Percentiles rank a stretch among this genome's conserved stretches.
Evolutionary conservation across 1,140 invertebrate genomes (phyloP).

Genomic region (Macrosteles quadrilineatus): DNA sequence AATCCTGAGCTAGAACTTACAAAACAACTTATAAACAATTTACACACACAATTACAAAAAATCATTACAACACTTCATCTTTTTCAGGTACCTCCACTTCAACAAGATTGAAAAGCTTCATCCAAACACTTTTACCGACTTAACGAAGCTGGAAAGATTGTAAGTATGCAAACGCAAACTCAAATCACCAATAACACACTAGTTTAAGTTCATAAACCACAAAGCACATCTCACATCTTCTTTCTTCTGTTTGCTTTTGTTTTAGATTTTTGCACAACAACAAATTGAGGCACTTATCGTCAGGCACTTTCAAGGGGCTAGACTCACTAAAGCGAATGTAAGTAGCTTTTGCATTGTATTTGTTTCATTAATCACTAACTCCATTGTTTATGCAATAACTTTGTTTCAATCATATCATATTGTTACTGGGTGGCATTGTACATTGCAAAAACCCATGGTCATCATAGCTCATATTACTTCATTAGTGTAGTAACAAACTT

Average conservation of each 20-base stretch:
- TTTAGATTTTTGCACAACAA: slow-evolving; percentile 83
- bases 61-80: no score
- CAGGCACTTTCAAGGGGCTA: slow-evolving; percentile 72
- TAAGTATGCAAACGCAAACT: slow-evolving; percentile 45
- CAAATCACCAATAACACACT: not conserved
- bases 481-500: no score
- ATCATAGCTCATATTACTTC: no score
- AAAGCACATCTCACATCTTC: not conserved
- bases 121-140: slow-evolving; percentile 50
- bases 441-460: no score
- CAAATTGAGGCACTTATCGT: slow-evolving; percentile 69
- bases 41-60: no score
- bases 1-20: no score
- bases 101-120: slow-evolving; percentile 52
- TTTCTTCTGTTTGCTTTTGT: slow-evolving; percentile 39
- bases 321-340: slow-evolving; percentile 68
- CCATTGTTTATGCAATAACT: no score
- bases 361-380: no score
- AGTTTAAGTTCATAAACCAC: not conserved
- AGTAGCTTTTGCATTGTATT: no score
- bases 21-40: no score
- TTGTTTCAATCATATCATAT: no score
- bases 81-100: slow-evolving; percentile 53
- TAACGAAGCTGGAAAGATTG: slow-evolving; percentile 53
- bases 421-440: no score